Percentiles rank a stretch among this genome's conserved stretches.
phyloP scores from a whole-genome alignment of 2,888 invertebrate genomes.

The Orthonevra nobilis region DNA sequence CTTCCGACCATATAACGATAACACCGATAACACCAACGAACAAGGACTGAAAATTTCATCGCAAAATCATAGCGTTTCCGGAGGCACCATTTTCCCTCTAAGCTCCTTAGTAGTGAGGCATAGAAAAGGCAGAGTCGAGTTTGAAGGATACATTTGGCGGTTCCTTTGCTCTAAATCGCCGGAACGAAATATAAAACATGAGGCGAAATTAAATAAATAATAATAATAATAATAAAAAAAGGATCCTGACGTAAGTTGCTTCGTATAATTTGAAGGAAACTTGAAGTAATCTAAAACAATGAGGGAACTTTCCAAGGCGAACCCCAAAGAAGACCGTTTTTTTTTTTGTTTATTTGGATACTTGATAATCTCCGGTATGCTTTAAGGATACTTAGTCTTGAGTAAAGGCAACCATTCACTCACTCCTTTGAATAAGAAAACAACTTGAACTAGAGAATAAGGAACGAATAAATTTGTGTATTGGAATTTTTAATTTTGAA shows the following conservation, averaged over 20 bases:
- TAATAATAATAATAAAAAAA: conserved; percentile 49
- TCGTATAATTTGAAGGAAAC: conserved; percentile 56
- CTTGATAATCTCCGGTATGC: background rate
- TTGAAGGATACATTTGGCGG: conserved; percentile 27
- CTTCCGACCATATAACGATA: background rate
- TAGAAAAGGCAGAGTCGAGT: background rate
- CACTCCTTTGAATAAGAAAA: conserved; percentile 21
- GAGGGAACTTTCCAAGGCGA: conserved; percentile 36
- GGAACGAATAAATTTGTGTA: no score
- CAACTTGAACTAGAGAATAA: conserved; percentile 13
- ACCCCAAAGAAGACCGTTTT: conserved; percentile 11
- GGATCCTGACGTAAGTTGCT: conserved; percentile 14
- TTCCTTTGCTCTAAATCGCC: conserved; percentile 18
- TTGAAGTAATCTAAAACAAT: conserved; percentile 66
- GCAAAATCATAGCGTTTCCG: background rate
- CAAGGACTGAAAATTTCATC: conserved; percentile 1
- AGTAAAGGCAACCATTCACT: conserved; percentile 11
- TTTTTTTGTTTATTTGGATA: background rate
- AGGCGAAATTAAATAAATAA: conserved; percentile 54
- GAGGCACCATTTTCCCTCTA: conserved; percentile 7
- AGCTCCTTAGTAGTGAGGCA: background rate
- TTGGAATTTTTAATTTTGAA: no score
- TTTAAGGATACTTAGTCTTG: background rate
- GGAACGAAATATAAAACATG: background rate
- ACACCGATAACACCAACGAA: background rate